These are phyloP conservation scores for Nycteola revayana DNA, from an alignment of 2,888 invertebrate species.

Conservation along the genomic window DNA sequence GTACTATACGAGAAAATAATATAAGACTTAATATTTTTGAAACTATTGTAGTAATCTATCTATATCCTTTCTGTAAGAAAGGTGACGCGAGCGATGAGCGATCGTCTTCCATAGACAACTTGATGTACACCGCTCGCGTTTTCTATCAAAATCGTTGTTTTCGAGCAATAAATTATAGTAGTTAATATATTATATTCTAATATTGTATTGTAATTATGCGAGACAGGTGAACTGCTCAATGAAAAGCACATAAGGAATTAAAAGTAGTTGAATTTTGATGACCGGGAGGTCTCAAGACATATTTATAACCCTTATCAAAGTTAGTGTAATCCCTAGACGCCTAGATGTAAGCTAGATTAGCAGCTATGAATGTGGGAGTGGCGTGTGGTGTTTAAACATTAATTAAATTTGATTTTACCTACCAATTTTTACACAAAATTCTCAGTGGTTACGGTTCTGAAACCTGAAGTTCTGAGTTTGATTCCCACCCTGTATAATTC, in stretches of 20 bases:
- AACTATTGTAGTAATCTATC: slow-evolving; percentile 58
- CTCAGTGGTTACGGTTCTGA: too few species aligned
- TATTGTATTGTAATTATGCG: slow-evolving; percentile 44
- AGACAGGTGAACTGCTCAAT: slow-evolving; percentile 67
- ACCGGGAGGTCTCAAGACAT: slow-evolving; percentile 39
- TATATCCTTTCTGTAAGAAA: slow-evolving; percentile 45
- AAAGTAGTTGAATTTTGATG: slow-evolving; percentile 54
- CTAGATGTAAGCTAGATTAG: slow-evolving; percentile 61
- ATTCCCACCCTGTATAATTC: too few species aligned
- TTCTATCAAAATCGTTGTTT: slow-evolving; percentile 37
- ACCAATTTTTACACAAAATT: too few species aligned
- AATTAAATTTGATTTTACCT: too few species aligned
- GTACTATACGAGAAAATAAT: slow-evolving; percentile 49
- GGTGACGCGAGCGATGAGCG: slow-evolving; percentile 12
- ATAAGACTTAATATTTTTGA: slow-evolving; percentile 72
- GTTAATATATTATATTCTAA: too few species aligned
- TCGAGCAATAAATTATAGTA: slow-evolving; percentile 54
- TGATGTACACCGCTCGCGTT: neutral
- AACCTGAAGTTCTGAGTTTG: too few species aligned
- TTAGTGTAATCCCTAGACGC: slow-evolving; percentile 61
- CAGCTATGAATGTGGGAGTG: slow-evolving; percentile 39
- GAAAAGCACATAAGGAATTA: slow-evolving; percentile 76
- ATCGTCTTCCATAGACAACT: too few species aligned
- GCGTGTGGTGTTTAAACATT: slow-evolving; percentile 35
- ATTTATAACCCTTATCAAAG: slow-evolving; percentile 48